Evolutionary conservation across 2,113 vertebrate genomes (phyloP).

Genomic region (Talpa occidentalis): DNA sequence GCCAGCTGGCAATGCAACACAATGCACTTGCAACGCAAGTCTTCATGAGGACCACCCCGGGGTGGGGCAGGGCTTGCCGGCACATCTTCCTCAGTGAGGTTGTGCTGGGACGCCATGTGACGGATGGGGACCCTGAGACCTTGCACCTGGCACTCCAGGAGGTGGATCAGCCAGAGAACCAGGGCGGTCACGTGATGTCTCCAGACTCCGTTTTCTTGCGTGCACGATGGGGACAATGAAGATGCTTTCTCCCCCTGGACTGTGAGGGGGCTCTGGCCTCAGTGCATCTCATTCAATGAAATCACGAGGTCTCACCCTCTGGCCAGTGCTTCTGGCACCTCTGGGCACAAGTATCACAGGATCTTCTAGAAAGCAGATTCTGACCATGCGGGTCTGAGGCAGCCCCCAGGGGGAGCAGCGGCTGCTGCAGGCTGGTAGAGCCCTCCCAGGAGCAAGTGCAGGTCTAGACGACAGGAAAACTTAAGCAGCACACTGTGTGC

Average conservation of each 20-base stretch:
- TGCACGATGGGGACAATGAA: background rate
- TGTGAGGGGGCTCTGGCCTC: background rate
- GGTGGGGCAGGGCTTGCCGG: background rate
- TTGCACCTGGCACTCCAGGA: no score
- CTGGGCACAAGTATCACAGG: accelerated
- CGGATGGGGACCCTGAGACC: background rate
- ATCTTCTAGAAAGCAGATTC: background rate
- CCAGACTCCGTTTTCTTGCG: background rate
- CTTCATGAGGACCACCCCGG: background rate
- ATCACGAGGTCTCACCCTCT: no score
- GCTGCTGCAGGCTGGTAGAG: background rate
- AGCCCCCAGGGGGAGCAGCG: background rate
- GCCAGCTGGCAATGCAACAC: background rate
- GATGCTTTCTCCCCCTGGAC: background rate
- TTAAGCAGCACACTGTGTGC: background rate
- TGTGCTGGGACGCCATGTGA: background rate
- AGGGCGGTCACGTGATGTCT: background rate
- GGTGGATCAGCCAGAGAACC: background rate
- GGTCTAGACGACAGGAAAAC: accelerated
- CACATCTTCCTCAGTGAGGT: background rate
- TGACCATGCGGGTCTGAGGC: background rate
- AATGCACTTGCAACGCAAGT: background rate
- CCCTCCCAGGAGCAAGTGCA: background rate
- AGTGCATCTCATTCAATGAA: background rate
- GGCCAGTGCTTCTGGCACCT: background rate